Evolutionary conservation across 2,797 vertebrate species (phyloP).

Genomic region (Poecilia picta): DNA sequence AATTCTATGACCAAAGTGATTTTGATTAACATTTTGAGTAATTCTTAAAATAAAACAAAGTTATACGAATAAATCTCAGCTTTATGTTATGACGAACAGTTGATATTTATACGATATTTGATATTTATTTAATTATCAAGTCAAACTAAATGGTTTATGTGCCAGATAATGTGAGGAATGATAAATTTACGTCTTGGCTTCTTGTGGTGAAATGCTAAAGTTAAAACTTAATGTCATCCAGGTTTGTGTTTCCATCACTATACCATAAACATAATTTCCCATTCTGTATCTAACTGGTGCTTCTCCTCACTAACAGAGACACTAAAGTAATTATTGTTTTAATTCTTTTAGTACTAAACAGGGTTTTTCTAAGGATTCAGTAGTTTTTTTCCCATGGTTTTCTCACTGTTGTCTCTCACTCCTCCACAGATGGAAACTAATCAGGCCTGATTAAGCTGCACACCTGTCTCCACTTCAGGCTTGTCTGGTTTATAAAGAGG

Average conservation of each 20-base stretch:
- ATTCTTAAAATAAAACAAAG: background rate
- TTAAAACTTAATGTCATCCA: background rate
- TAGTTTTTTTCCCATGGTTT: background rate
- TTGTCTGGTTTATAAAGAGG: conserved; percentile 43
- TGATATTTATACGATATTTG: background rate
- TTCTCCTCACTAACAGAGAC: background rate
- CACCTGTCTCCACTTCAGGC: conserved; percentile 56
- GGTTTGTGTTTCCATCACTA: background rate
- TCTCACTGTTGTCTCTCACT: background rate
- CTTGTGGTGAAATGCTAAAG: background rate
- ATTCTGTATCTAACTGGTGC: background rate
- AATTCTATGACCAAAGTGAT: background rate
- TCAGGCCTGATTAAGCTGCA: conserved; percentile 40
- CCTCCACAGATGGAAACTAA: conserved; percentile 3
- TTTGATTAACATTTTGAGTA: background rate
- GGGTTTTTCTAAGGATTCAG: background rate
- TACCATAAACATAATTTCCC: background rate
- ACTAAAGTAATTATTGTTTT: background rate
- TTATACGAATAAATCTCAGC: background rate
- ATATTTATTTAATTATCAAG: background rate
- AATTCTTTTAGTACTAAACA: background rate
- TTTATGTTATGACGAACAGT: background rate
- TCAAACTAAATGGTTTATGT: background rate
- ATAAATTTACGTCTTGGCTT: background rate
- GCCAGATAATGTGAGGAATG: background rate